These are phyloP conservation scores for Lynx canadensis DNA, from an alignment of 2,113 vertebrate species.

Conservation along the genomic window DNA sequence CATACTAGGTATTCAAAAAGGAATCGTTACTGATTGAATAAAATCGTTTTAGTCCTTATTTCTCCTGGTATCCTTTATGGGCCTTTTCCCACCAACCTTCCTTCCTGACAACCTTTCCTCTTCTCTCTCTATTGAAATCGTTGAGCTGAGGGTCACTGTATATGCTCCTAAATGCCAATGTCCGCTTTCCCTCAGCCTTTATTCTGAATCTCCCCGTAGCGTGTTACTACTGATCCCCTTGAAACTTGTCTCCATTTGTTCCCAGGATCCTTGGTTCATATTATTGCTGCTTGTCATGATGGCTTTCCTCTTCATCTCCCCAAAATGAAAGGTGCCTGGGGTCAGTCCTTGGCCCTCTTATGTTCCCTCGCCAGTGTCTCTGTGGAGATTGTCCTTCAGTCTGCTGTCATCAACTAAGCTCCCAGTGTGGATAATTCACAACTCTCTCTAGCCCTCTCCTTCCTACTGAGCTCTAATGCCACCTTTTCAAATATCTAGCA, in stretches of 20 bases:
- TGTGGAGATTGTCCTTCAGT: neutral
- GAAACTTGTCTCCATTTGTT: slow-evolving; percentile 9
- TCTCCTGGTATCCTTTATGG: neutral
- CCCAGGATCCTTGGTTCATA: neutral
- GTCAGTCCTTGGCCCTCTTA: neutral
- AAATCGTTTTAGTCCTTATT: neutral
- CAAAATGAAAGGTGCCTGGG: neutral
- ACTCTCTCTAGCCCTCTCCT: neutral
- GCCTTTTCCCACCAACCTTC: neutral
- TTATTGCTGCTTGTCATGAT: neutral
- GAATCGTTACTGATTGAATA: neutral
- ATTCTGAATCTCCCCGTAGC: neutral
- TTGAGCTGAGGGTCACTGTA: neutral
- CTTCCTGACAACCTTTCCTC: neutral
- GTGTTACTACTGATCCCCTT: neutral
- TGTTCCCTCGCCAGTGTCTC: neutral
- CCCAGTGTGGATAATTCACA: neutral
- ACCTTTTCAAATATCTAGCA: neutral
- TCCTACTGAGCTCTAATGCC: neutral
- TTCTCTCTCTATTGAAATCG: neutral
- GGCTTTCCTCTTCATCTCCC: neutral
- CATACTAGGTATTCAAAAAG: neutral
- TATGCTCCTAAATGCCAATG: neutral
- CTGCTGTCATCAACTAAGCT: neutral
- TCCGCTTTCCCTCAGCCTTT: neutral